A percentile compares a stretch with the other conserved stretches of the same genome.
phyloP scores from a whole-genome alignment of 2,888 invertebrate genomes.

The Melangyna quadrimaculata region DNA sequence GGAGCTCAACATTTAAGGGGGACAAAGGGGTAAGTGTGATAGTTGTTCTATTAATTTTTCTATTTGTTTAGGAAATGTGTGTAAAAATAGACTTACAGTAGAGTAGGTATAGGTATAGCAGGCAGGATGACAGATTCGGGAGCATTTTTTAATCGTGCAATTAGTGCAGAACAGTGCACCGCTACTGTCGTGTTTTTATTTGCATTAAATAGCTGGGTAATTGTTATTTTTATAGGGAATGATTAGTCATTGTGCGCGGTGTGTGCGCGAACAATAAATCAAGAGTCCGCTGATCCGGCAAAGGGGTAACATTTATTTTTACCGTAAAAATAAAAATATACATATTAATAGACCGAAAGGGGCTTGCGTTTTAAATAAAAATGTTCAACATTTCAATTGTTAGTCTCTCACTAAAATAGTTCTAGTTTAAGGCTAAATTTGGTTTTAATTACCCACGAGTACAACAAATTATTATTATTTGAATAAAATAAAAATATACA shows the following conservation, averaged over 20 bases:
- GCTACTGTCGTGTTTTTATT: conserved; percentile 46
- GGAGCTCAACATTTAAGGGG: no score
- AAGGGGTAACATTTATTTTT: conserved; percentile 52
- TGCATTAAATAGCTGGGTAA: conserved; percentile 66
- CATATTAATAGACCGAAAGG: neutral
- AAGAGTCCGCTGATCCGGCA: conserved; percentile 50
- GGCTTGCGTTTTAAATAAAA: conserved; percentile 16
- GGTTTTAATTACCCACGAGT: neutral
- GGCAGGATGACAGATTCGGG: conserved; percentile 68
- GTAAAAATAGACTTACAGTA: conserved; percentile 53
- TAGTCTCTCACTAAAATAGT: no score
- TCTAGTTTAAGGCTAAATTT: conserved; percentile 11
- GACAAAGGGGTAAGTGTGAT: neutral
- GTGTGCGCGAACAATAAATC: conserved; percentile 51
- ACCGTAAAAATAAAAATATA: conserved; percentile 16
- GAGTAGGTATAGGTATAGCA: no score
- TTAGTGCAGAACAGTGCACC: conserved; percentile 61
- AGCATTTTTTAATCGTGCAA: conserved; percentile 69
- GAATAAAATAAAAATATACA: neutral
- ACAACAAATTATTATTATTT: no score
- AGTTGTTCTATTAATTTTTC: conserved; percentile 26
- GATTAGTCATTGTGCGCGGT: conserved; percentile 50
- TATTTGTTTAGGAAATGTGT: conserved; percentile 50
- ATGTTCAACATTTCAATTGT: neutral
- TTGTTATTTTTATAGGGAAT: conserved; percentile 65